These are phyloP conservation scores for Gonatopus flavifemur DNA, from an alignment of 1,140 invertebrate genomes.

Conservation along the genomic window DNA sequence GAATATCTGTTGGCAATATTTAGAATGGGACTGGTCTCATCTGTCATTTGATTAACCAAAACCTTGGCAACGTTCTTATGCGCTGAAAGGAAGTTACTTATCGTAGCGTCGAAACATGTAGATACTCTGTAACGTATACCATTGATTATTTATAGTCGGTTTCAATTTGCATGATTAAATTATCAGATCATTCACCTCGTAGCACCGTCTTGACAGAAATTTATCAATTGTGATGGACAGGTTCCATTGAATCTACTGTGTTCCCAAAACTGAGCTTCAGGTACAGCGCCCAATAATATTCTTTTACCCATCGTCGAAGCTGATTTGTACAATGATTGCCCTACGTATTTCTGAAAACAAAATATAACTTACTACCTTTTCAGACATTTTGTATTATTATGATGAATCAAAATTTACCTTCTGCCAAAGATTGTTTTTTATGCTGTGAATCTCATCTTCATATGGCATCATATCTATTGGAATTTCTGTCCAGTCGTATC, in stretches of 20 bases:
- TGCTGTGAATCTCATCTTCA: conserved; percentile 59
- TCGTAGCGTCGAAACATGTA: conserved; percentile 62
- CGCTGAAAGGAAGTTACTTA: conserved; percentile 60
- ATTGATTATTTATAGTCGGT: background rate
- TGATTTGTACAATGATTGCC: conserved; percentile 54
- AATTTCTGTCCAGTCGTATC: conserved; percentile 64
- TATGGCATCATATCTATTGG: conserved; percentile 61
- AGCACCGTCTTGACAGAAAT: conserved; percentile 58
- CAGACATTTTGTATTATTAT: background rate
- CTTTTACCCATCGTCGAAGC: conserved; percentile 54
- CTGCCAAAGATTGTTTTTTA: conserved; percentile 61
- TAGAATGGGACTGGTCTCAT: conserved; percentile 58
- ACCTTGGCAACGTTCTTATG: conserved; percentile 62
- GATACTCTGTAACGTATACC: conserved; percentile 43
- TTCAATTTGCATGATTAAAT: background rate
- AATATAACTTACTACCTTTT: no score
- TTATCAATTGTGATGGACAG: conserved; percentile 57
- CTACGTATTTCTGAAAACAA: conserved; percentile 55
- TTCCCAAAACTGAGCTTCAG: conserved; percentile 58
- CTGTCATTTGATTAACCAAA: conserved; percentile 56
- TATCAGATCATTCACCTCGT: conserved; percentile 34
- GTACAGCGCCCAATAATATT: conserved; percentile 52
- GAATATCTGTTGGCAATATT: conserved; percentile 62
- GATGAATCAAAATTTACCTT: conserved; percentile 51
- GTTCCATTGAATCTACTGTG: conserved; percentile 59